Evolutionary conservation across 2,888 invertebrate genomes (phyloP).

Genomic region (Neria commutata): DNA sequence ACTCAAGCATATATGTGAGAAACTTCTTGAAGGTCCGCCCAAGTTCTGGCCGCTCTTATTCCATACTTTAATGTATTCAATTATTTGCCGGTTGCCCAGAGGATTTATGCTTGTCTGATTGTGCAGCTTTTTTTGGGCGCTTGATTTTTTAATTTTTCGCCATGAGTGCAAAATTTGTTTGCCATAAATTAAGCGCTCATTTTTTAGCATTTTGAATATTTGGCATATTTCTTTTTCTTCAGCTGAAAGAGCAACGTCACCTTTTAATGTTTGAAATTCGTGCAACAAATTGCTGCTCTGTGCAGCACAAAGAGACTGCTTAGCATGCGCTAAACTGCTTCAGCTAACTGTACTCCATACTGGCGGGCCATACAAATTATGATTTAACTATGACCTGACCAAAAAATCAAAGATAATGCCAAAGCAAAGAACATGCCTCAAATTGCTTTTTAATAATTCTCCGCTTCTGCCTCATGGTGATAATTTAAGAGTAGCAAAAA

Average conservation of each 20-base stretch:
- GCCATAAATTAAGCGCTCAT: not conserved
- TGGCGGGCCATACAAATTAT: not conserved
- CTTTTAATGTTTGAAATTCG: not conserved
- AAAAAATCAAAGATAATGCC: too few species aligned
- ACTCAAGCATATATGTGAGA: not conserved
- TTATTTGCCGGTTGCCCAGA: not conserved
- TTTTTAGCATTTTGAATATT: not conserved
- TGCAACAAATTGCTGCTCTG: not conserved
- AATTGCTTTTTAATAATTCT: not conserved
- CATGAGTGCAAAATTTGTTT: not conserved
- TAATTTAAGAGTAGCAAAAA: too few species aligned
- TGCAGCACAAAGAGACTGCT: not conserved
- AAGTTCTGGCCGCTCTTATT: not conserved
- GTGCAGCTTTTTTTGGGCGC: not conserved
- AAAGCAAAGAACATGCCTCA: not conserved
- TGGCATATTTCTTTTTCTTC: too few species aligned
- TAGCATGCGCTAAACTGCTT: not conserved
- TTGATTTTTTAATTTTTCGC: not conserved
- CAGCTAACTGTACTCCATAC: not conserved
- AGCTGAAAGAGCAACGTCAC: too few species aligned
- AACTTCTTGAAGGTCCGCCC: too few species aligned
- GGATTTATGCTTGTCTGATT: not conserved
- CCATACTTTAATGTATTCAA: too few species aligned
- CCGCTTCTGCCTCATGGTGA: not conserved
- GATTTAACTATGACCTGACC: not conserved